Conservation (phyloP, 1,140 invertebrate species). For the fruit fly (Drosophila melanogaster) region Release_6_plus_ISO1_MT NT_037436.4:22836001-22836500, state of each 20-base stretch:
- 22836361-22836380: too few species aligned
- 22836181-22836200: too few species aligned
- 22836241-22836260: too few species aligned
- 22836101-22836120: neutral
- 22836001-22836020: constrained; percentile 79
- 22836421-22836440: constrained; percentile 5
- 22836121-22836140: neutral
- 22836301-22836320: too few species aligned
- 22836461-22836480: constrained; percentile 21
- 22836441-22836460: constrained; percentile 11
- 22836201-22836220: too few species aligned
- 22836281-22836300: too few species aligned
- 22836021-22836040: constrained; percentile 69
- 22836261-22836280: too few species aligned
- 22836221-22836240: too few species aligned
- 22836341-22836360: too few species aligned
- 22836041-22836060: constrained; percentile 75
- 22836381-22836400: neutral
- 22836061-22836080: neutral
- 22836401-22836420: neutral
- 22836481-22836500: constrained; percentile 11
- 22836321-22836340: too few species aligned
- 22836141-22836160: neutral
- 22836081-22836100: neutral
- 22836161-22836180: neutral